phyloP scores from a whole-genome alignment of 2,113 vertebrate species.

The Lophius piscatorius region DNA sequence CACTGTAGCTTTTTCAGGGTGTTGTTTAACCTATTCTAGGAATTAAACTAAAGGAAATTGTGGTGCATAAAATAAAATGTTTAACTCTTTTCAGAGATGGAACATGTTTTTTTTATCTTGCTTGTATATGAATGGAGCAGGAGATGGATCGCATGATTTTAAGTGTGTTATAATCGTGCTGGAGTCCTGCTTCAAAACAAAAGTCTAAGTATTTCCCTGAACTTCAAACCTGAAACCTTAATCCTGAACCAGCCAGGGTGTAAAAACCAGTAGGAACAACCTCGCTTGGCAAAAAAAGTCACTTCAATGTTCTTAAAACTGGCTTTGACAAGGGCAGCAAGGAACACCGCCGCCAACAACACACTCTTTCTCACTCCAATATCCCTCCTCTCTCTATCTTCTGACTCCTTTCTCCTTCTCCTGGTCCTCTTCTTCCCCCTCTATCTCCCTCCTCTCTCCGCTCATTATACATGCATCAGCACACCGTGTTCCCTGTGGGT shows the following conservation, averaged over 20 bases:
- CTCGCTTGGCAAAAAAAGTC: slow-evolving; percentile 10
- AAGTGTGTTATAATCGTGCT: no score
- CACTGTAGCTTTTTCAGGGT: no score
- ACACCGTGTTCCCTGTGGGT: slow-evolving; percentile 82
- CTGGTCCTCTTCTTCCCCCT: not conserved
- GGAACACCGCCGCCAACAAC: slow-evolving; percentile 3
- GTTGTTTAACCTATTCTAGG: no score
- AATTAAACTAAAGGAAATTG: no score
- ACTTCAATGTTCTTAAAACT: slow-evolving; percentile 39
- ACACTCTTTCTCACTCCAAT: slow-evolving; percentile 22
- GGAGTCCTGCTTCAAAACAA: not conserved
- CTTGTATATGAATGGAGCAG: not conserved
- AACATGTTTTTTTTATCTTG: not conserved
- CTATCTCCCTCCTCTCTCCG: slow-evolving; percentile 27
- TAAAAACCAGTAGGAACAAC: slow-evolving; percentile 6
- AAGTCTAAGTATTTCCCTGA: no score
- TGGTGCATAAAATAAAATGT: no score
- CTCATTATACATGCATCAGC: slow-evolving; percentile 87
- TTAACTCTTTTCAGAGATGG: no score
- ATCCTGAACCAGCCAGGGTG: not conserved
- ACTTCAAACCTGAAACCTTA: not conserved
- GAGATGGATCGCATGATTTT: not conserved
- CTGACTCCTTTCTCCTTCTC: slow-evolving; percentile 5
- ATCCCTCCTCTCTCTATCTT: slow-evolving; percentile 35
- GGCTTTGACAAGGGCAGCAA: slow-evolving; percentile 37